These are phyloP conservation scores for Suillia variegata DNA, from an alignment of 2,888 invertebrate genomes.

Conservation along the genomic window DNA sequence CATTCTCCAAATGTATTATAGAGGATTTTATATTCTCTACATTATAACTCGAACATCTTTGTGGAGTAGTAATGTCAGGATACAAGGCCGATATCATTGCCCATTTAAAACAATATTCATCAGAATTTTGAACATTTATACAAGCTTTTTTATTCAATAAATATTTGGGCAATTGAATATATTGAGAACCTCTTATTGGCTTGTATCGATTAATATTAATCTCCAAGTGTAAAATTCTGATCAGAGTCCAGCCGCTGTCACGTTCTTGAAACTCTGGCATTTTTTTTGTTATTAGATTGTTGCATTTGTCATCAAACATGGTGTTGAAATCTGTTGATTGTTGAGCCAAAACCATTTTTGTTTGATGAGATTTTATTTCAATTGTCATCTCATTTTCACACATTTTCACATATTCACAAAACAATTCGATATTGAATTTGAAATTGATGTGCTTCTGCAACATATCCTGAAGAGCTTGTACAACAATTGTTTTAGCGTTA, in stretches of 20 bases:
- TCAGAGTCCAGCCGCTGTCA: slow-evolving; percentile 38
- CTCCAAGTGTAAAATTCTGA: slow-evolving; percentile 21
- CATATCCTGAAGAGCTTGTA: slow-evolving; percentile 4
- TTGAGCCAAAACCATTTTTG: not conserved
- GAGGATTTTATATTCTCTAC: not conserved
- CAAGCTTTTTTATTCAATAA: slow-evolving; percentile 2
- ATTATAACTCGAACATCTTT: slow-evolving; percentile 8
- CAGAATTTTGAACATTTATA: slow-evolving; percentile 4
- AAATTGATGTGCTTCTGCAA: slow-evolving; percentile 1
- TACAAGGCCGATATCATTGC: not conserved
- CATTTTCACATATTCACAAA: not conserved
- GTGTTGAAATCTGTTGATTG: too few species aligned
- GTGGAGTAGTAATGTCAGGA: not conserved
- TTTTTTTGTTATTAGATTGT: not conserved
- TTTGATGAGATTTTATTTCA: not conserved
- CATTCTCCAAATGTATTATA: slow-evolving; percentile 5
- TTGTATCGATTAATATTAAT: slow-evolving; percentile 27
- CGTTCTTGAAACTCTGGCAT: slow-evolving; percentile 38
- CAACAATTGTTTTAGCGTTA: not conserved
- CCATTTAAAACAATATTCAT: slow-evolving; percentile 37
- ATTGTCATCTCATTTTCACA: not conserved
- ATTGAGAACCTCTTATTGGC: slow-evolving; percentile 26
- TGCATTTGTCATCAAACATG: too few species aligned
- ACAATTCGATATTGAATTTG: not conserved
- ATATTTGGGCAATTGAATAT: slow-evolving; percentile 7